Evolutionary conservation across 2,797 vertebrate species (phyloP).

Genomic region (Sphaeramia orbicularis): DNA sequence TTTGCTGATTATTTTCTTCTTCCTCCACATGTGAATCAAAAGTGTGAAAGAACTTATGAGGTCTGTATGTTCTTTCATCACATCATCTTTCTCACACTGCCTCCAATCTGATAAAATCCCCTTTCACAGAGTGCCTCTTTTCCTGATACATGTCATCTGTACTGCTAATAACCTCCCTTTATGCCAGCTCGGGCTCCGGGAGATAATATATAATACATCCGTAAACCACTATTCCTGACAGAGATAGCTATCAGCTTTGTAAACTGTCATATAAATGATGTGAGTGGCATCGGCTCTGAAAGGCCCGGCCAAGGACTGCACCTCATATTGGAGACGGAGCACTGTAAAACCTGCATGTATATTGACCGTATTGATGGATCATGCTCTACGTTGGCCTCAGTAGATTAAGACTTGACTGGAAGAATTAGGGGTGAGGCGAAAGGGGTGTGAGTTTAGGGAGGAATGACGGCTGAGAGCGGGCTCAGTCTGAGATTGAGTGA

Average conservation of each 20-base stretch:
- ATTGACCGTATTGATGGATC: constrained; percentile 66
- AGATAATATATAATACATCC: constrained; percentile 27
- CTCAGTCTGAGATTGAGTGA: constrained; percentile 52
- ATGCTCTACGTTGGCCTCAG: constrained; percentile 42
- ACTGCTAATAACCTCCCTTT: constrained; percentile 31
- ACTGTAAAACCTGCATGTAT: constrained; percentile 27
- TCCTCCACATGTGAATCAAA: not conserved
- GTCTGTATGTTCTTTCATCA: constrained; percentile 8
- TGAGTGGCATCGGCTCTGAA: constrained; percentile 12
- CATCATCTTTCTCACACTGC: constrained; percentile 4
- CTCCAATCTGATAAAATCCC: constrained; percentile 35
- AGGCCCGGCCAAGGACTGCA: constrained; percentile 25
- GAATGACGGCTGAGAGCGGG: constrained; percentile 17
- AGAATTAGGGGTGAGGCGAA: constrained; percentile 45
- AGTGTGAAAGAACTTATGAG: constrained; percentile 17
- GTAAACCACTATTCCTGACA: constrained; percentile 25
- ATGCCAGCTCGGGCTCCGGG: constrained; percentile 11
- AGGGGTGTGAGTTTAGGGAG: constrained; percentile 9
- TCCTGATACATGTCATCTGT: constrained; percentile 36
- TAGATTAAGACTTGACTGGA: constrained; percentile 55
- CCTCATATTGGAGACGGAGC: constrained; percentile 14
- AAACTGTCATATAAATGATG: constrained; percentile 16
- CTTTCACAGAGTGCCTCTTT: constrained; percentile 40
- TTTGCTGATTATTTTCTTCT: no score
- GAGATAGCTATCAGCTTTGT: constrained; percentile 26